Evolutionary conservation across 2,797 vertebrate species (phyloP), one percentile per base, ranked within the genome.

Genomic region (Falco concolor): DNA sequence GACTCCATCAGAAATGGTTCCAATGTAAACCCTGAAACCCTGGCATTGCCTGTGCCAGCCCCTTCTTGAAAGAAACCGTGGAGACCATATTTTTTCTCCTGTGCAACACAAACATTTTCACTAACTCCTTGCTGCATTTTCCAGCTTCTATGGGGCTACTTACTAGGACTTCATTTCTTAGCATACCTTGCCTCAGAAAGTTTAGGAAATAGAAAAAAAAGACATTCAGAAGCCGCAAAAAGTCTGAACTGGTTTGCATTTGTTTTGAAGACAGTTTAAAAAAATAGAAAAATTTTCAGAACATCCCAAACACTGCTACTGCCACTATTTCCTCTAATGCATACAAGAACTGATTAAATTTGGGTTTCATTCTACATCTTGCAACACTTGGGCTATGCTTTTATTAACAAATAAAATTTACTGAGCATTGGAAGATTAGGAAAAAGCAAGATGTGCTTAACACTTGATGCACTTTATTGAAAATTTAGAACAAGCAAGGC

Each of bases 401-500:
- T 93, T 96, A 96, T 49, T 87, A 75, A 67, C 75, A 95, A 84
- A 90, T 95, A 88, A 93, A 94, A 97, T 96, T 93, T 97, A 97
- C 91, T 83, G 88, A 96, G 95, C 94, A 96, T 78, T 88, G 75
- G 91, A 96, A 96, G 88, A 97, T 87, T 88, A 87, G 70, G 91
- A 93, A 97, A 95, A 97, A 87, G 79, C 79, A 93, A 97, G 96
- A 97, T 72, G 70, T 82, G 61, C 72, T 97, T 96, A 96, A 93
- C 90, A 96, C 89, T 95, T 59, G 61, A 61, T 96, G 95, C 92
- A 91, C 74, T 97, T 97, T 96, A 95, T 79, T 94, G 87, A 97
- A 97, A 95, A 97, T 57, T 85, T 96, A 60, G 91, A 93, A 91
- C 87, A 95, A 95, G 93, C 21, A 88, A 91, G 70, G 40, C 91